These are phyloP conservation scores for Gymnosoma rotundatum DNA, from an alignment of 2,888 invertebrate genomes.

Conservation along the genomic window DNA sequence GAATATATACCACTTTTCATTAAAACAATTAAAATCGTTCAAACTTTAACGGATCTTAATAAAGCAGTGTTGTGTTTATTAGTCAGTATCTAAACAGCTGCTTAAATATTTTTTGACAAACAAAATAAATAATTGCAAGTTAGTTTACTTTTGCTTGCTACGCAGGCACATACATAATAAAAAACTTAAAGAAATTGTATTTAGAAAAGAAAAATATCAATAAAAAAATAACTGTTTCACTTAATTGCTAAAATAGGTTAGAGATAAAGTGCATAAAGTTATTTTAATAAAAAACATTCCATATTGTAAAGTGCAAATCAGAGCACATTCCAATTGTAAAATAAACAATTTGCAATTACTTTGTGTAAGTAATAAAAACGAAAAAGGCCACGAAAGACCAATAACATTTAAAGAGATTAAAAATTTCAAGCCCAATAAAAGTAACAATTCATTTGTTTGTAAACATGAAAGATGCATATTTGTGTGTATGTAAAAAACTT, in stretches of 20 bases:
- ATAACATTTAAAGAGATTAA: background rate
- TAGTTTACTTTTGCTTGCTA: background rate
- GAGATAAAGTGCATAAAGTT: background rate
- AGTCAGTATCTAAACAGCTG: slow-evolving; percentile 30
- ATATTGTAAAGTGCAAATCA: background rate
- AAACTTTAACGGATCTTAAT: slow-evolving; percentile 5
- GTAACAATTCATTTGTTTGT: too few relatives aligned
- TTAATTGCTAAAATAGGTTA: background rate
- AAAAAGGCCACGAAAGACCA: background rate
- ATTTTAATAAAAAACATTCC: background rate
- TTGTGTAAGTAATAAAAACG: background rate
- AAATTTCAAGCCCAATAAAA: too few relatives aligned
- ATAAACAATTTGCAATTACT: background rate
- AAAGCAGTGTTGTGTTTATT: slow-evolving; percentile 30
- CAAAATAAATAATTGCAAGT: background rate
- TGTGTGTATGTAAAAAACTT: too few relatives aligned
- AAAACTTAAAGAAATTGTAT: background rate
- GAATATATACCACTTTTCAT: too few relatives aligned
- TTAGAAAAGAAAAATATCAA: background rate
- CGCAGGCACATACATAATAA: background rate
- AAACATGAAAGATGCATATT: too few relatives aligned
- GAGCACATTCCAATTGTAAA: slow-evolving; percentile 5
- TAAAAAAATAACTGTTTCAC: background rate
- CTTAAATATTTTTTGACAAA: background rate
- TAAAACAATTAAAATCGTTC: slow-evolving; percentile 9